A percentile compares a stretch with the other conserved stretches of the same genome.
Conservation (phyloP, 2,888 invertebrate species). For the Allygus modestus region DNA sequence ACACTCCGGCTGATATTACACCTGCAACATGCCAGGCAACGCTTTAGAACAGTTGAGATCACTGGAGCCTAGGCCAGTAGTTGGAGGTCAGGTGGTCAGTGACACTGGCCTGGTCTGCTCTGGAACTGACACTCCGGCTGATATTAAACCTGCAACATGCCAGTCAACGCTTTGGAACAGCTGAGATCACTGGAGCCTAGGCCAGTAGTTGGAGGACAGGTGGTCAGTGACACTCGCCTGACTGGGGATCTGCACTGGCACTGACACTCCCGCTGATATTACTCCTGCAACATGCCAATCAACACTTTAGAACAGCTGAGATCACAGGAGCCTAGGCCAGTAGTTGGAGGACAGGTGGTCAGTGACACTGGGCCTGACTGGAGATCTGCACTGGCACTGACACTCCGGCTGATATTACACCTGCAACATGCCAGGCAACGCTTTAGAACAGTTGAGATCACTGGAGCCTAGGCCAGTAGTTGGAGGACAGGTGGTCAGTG, state of each 20-base stretch:
- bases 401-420: conserved; percentile 95
- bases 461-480: conserved; percentile 95
- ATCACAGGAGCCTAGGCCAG: conserved; percentile 95
- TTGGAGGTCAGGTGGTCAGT: conserved; percentile 78
- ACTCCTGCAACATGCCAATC: conserved; percentile 82
- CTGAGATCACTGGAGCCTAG: conserved; percentile 95
- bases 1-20: conserved; percentile 94
- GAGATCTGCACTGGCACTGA: conserved; percentile 96
- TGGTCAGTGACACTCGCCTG: conserved; percentile 86
- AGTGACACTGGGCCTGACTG: conserved; percentile 85
- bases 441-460: conserved; percentile 76
- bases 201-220: conserved; percentile 85
- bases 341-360: conserved; percentile 82
- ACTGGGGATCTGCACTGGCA: conserved; percentile 94
- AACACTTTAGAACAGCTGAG: conserved; percentile 77
- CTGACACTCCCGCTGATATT: conserved; percentile 94
- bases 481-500: conserved; percentile 77
- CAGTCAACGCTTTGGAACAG: conserved; percentile 77
- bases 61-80: conserved; percentile 95
- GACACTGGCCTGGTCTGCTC: conserved; percentile 93
- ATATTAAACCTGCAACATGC: conserved; percentile 89
- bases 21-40: conserved; percentile 78
- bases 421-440: conserved; percentile 77
- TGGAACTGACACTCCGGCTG: conserved; percentile 94
- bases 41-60: conserved; percentile 91